A percentile compares a stretch with the other conserved stretches of the same genome.
Conservation (phyloP, 2,113 vertebrate species). For the Noturus placidus region DNA sequence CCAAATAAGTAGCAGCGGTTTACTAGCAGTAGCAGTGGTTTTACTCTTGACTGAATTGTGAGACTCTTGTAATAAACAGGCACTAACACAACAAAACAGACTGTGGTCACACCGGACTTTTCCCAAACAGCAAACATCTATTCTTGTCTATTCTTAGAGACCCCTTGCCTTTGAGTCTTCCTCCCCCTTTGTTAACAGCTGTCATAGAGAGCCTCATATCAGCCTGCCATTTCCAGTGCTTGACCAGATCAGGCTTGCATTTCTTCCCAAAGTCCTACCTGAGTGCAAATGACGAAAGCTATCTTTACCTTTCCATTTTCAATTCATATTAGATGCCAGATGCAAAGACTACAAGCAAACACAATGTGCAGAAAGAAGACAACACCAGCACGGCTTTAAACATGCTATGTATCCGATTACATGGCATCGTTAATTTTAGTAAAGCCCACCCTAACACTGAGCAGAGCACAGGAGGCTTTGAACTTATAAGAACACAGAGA, state of each 20-base stretch:
- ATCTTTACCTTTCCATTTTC: conserved; percentile 29
- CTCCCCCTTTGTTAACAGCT: conserved; percentile 13
- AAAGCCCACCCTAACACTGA: conserved; percentile 11
- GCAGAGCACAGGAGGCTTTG: conserved; percentile 10
- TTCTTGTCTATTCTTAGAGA: conserved; percentile 29
- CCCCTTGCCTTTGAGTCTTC: background rate
- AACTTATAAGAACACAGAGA: conserved; percentile 15
- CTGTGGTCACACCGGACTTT: background rate
- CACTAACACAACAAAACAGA: background rate
- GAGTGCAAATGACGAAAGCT: conserved; percentile 32
- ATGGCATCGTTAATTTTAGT: background rate
- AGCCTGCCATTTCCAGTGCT: background rate
- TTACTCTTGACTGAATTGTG: background rate
- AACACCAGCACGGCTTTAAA: conserved; percentile 12
- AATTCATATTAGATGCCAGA: conserved; percentile 31
- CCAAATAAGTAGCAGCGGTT: background rate
- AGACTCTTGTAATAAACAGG: background rate
- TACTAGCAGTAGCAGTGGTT: background rate
- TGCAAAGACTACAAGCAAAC: background rate
- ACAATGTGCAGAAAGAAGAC: background rate
- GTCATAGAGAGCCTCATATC: conserved; percentile 26
- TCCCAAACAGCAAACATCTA: background rate
- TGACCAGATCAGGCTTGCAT: conserved; percentile 23
- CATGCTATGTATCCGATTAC: background rate
- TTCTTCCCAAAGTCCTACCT: conserved; percentile 5